Evolutionary conservation across 2,797 vertebrate species (phyloP), one percentile per base, ranked within the genome.

Genomic region (Lithobates pipiens): DNA sequence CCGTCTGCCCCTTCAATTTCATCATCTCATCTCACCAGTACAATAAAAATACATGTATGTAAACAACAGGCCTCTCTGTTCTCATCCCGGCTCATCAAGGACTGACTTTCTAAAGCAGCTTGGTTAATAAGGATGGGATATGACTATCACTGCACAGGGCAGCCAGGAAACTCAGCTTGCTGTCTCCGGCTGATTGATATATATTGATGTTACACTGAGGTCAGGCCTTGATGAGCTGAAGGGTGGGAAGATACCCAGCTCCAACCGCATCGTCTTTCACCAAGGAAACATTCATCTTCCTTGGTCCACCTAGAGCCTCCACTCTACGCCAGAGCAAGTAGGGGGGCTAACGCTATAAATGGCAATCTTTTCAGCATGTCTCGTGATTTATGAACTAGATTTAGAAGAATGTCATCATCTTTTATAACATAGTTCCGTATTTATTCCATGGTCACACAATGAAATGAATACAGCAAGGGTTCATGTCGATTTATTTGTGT

Each of bases 201-300:
- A 70, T 85, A 85, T 85, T 80, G 84, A 85, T 85, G 84, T 65
- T 76, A 68, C 63, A 61, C 72, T 76, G 44, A 76, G 84, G 84
- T 85, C 84, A 85, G 65, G 10, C 54, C 70, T 76, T 80, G 84
- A 85, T 85, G 71, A 76, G 84, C 71, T 76, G 63, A 76, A 57
- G 71, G 84, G 77, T 85, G 77, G 65, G 10, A 63, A 68, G 61
- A 80, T 74, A 75, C 84, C 61, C 34, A 57, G 63, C 18, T 15
- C 50, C n/a, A 72, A 21, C 57, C 50, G 71, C 5, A 50, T 46
- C 27, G 70, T 79, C 27, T 74, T 23, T 32, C 23, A 67, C 63
- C 46, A 13, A 80, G 57, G 57, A 68, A 54, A 39, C 77, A 68
- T 79, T 25, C 29, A 80, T 79, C 76, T 65, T 85, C 27, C 70